Evolutionary conservation across 1,140 invertebrate genomes (phyloP), one percentile per base, ranked within the genome.

Genomic region (Tetramorium parvispinum): DNA sequence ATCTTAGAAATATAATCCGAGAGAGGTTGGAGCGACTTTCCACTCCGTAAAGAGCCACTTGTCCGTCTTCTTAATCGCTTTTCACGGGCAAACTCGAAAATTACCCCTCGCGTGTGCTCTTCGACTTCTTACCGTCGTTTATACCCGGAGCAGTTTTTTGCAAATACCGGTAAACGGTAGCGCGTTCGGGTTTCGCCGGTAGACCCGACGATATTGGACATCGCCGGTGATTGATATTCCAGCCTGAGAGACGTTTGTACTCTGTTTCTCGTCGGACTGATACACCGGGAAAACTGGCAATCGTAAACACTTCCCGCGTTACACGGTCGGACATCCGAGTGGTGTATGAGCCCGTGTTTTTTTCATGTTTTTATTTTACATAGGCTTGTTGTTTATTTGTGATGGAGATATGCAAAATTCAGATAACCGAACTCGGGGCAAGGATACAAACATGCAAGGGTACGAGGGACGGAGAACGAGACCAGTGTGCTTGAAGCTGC

Each of bases 211-310:
- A 76, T 85, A 77, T 65, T 76, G 59, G 82, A 78, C 61, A 57
- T 6, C 11, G 18, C 13, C 46, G 43, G 43, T 85, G 82, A 76
- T 85, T 85, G 71, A 77, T 78, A 77, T 85, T 78, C 46, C 13
- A 40, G 32, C 13, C 5, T 32, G 85, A 70, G 61, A 59, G 53
- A 82, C 11, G 16, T 43, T 61, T n/a, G 24, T 27, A 16, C 24
- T 11, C 27, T 83, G 53, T 83, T 83, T 83, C 75, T 32, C 13
- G 27, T 49, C 4, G 63, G 11, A 81, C 49, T 57, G 76, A 86
- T 68, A 86, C 21, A 59, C 10, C 37, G 43, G 40, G 16, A 82
- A 57, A 81, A 81, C 51, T 32, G 51, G 13, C 63, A 79, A 59
- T 55, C 40, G 51, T 66, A 85, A 85, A 85, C 57, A 85, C 46